Percentiles rank a stretch among this genome's conserved stretches.
Evolutionary conservation across 2,888 invertebrate species (phyloP).

Genomic region (Sipha maydis): DNA sequence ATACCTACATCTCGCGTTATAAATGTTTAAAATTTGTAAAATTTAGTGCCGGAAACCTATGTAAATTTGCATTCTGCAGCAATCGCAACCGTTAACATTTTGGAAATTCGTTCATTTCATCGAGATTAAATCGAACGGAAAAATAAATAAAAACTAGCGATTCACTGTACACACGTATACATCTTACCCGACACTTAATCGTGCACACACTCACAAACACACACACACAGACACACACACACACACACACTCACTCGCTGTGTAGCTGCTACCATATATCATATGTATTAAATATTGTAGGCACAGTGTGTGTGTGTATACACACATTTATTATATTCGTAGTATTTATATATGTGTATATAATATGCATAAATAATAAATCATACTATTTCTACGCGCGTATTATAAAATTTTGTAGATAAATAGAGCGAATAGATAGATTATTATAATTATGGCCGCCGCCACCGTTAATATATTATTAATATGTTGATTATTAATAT

Average conservation of each 20-base stretch:
- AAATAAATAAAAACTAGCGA: not conserved
- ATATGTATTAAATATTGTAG: not conserved
- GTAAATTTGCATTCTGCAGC: not conserved
- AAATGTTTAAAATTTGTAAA: not conserved
- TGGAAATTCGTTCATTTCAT: not conserved
- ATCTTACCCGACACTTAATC: not conserved
- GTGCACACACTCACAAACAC: no score
- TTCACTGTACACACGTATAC: not conserved
- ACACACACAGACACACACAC: not conserved
- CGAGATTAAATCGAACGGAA: not conserved
- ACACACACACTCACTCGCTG: not conserved
- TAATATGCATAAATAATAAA: not conserved
- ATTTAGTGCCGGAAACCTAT: not conserved
- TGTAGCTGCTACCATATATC: not conserved
- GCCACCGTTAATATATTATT: constrained; percentile 15
- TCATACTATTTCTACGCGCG: not conserved
- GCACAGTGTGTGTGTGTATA: not conserved
- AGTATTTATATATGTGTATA: not conserved
- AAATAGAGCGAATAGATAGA: not conserved
- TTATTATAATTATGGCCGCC: constrained; percentile 21
- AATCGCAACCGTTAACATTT: not conserved
- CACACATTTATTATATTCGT: not conserved
- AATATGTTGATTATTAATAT: not conserved
- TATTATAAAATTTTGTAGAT: not conserved
- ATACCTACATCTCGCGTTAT: not conserved